Evolutionary conservation across 1,140 invertebrate species (phyloP), one percentile per base, ranked within the genome.

Genomic region (Zaprionus africanus): DNA sequence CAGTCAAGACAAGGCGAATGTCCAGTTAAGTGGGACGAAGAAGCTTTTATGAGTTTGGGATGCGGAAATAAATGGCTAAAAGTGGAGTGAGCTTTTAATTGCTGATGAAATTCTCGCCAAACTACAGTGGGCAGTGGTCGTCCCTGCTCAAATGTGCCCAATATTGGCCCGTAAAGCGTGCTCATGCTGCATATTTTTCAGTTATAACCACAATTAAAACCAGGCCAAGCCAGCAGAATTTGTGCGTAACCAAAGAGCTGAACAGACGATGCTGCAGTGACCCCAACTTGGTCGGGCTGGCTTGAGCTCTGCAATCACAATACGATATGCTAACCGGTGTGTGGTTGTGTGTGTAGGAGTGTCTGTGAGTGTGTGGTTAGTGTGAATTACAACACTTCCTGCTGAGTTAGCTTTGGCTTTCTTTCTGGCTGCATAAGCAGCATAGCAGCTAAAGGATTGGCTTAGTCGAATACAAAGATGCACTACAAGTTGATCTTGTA

Each of bases 311-410:
- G 46, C 69, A 68, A 82, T 82, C 83, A 77, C 79, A 78, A 82
- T 82, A 68, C 79, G 79, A 82, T 71, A 82, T 76, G 82, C 79
- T 76, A 67, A 61, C 61, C 79, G 66, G 76, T 72, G 22, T 76
- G 67, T 46, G 67, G 66, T 69, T 66, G n/a, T 22, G 38, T 53
- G 22, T 49, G 15, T 26, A 51, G 61, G 67, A 38, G 41, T 65
- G 59, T n/a, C n/a, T 58, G 38, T 53, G 26, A 65, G 58, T 68
- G 60, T 72, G 51, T 81, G 82, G 41, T 69, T 66, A 87, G 83
- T 85, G 82, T 83, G 82, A 86, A 87, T 82, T 82, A 86, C 83
- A 82, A 87, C 79, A 86, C 82, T 82, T 85, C 53, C 76, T 86
- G 79, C 60, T 67, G 71, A 57, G 66, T 61, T 76, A 54, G 67